Percentiles rank a stretch among this genome's conserved stretches.
Evolutionary conservation across 2,113 vertebrate genomes (phyloP).

Genomic region (Cyanocitta stelleri): DNA sequence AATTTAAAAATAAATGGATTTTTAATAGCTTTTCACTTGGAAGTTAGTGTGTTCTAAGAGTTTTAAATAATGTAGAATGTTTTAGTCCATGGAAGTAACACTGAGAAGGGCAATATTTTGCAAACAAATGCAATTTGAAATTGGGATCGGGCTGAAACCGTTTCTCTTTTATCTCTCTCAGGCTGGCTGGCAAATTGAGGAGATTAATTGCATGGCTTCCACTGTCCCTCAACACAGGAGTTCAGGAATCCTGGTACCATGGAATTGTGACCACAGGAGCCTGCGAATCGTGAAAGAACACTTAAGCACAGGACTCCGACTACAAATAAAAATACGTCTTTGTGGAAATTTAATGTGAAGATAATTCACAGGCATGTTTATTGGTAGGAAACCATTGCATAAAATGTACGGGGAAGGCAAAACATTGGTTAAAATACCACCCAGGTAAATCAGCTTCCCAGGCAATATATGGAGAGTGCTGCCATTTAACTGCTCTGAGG

Average conservation of each 20-base stretch:
- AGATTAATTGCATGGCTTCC: not conserved
- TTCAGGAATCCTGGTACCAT: not conserved
- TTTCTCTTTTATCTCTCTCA: not conserved
- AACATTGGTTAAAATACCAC: constrained; percentile 25
- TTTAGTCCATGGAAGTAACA: not conserved
- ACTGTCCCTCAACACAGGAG: not conserved
- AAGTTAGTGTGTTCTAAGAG: not conserved
- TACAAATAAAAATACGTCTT: not conserved
- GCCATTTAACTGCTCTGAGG: not conserved
- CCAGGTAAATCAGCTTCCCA: constrained; percentile 31
- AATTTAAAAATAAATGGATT: not conserved
- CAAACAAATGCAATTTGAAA: not conserved
- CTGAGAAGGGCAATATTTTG: not conserved
- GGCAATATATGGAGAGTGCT: not conserved
- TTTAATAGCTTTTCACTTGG: not conserved
- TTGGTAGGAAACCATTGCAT: not conserved
- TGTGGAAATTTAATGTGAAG: not conserved
- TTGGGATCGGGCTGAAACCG: not conserved
- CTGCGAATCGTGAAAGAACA: not conserved
- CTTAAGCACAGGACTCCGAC: not conserved
- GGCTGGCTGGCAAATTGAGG: not conserved
- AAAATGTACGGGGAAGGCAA: not conserved
- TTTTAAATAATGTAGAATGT: not conserved
- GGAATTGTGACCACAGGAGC: not conserved
- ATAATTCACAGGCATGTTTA: not conserved